Conservation (phyloP, 2,888 invertebrate species). For the Hybos culiciformis region DNA sequence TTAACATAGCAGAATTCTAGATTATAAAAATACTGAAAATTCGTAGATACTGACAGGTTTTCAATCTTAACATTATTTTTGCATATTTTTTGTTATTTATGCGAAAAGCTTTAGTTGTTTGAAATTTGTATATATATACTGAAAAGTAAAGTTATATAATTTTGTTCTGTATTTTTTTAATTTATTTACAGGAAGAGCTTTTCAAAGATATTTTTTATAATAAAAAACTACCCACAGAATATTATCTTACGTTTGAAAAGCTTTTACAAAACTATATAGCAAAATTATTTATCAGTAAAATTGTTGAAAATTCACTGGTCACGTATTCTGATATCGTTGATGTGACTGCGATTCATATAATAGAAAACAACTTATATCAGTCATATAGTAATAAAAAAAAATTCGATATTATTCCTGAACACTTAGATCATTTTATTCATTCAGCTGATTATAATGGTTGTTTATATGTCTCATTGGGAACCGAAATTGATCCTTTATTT, state of each 20-base stretch:
- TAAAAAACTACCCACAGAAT: too few relatives aligned
- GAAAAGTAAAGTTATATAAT: neutral
- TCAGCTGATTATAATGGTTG: slow-evolving; percentile 8
- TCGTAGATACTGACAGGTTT: too few relatives aligned
- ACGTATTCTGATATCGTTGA: slow-evolving; percentile 4
- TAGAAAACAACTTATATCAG: slow-evolving; percentile 4
- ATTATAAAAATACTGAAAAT: too few relatives aligned
- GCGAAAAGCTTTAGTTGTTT: too few relatives aligned
- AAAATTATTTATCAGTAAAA: slow-evolving; percentile 8
- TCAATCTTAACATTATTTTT: too few relatives aligned
- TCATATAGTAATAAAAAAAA: neutral
- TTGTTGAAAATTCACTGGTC: neutral
- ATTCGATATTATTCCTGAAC: slow-evolving; percentile 3
- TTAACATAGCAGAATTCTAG: too few relatives aligned
- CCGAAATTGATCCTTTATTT: slow-evolving; percentile 7
- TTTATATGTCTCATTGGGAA: slow-evolving; percentile 11
- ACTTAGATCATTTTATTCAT: slow-evolving; percentile 10
- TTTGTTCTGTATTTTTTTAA: neutral
- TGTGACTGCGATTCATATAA: slow-evolving; percentile 10
- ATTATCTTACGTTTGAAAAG: neutral
- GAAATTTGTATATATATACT: too few relatives aligned
- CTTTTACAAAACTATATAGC: neutral
- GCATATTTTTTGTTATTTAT: too few relatives aligned
- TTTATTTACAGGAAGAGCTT: neutral
- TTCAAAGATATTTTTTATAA: neutral